These are phyloP conservation scores for Drosophila malerkotliana DNA, from an alignment of 1,140 invertebrate species.

Conservation along the genomic window DNA sequence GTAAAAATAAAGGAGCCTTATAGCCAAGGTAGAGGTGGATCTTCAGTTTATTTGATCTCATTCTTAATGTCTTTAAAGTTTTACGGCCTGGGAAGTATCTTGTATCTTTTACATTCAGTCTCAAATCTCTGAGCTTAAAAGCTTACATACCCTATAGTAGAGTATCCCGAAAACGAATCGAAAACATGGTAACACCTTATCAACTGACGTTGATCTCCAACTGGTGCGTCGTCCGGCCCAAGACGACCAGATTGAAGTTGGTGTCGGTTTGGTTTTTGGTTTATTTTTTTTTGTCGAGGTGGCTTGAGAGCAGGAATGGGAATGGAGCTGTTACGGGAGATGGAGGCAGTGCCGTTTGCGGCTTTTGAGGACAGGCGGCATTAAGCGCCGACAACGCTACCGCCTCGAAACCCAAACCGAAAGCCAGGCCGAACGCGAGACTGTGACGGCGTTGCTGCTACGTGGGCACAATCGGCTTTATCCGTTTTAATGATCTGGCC, in stretches of 20 bases:
- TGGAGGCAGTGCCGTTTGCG: conserved; percentile 67
- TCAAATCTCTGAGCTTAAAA: not conserved
- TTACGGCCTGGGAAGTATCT: not conserved
- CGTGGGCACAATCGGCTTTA: conserved; percentile 81
- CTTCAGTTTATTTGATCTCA: not conserved
- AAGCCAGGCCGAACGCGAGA: conserved; percentile 5
- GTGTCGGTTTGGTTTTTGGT: conserved; percentile 33
- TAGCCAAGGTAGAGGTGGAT: too few species aligned
- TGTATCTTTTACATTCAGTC: not conserved
- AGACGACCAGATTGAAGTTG: conserved; percentile 43
- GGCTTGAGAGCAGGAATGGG: conserved; percentile 14
- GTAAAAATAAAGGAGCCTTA: conserved; percentile 13
- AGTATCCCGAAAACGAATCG: conserved; percentile 28
- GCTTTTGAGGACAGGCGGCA: conserved; percentile 70
- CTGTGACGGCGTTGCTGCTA: conserved; percentile 49
- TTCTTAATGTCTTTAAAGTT: not conserved
- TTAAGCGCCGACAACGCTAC: conserved; percentile 70
- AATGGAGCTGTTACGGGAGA: conserved; percentile 31
- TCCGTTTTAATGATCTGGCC: conserved; percentile 81
- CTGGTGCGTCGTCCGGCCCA: conserved; percentile 52
- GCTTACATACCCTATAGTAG: conserved; percentile 3
- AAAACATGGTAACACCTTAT: conserved; percentile 53
- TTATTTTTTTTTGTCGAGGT: conserved; percentile 5
- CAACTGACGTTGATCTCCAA: conserved; percentile 73
- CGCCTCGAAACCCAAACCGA: conserved; percentile 25